These are phyloP conservation scores for Albula glossodonta DNA, from an alignment of 2,113 vertebrate species.

Conservation along the genomic window DNA sequence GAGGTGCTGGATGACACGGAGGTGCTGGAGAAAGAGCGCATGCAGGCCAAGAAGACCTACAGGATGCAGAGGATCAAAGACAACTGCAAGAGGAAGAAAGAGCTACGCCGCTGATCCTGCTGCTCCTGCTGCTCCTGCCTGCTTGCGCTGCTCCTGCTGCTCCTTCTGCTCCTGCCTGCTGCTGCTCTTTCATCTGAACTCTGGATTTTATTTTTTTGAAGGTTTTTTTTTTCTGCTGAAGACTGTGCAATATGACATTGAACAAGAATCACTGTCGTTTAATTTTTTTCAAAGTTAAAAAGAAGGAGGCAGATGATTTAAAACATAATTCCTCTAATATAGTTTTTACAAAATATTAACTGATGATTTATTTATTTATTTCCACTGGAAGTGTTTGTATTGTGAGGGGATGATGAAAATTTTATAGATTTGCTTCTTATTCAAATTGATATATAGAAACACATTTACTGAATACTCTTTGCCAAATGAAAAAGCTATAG, in stretches of 20 bases:
- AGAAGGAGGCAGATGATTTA: background rate
- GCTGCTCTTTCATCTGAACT: background rate
- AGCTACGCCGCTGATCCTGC: constrained; percentile 42
- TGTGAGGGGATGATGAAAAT: background rate
- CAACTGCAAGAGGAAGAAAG: constrained; percentile 52
- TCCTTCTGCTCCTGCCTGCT: background rate
- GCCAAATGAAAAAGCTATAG: background rate
- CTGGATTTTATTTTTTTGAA: background rate
- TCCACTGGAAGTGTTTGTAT: background rate
- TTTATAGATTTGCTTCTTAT: background rate
- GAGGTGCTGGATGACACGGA: constrained; percentile 73
- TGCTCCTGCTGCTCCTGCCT: background rate
- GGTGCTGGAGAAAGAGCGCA: constrained; percentile 64
- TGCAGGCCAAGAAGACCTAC: constrained; percentile 66
- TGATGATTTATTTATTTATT: background rate
- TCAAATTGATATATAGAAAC: background rate
- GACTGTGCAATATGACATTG: background rate
- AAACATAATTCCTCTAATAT: background rate
- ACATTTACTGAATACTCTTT: background rate
- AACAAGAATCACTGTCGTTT: background rate
- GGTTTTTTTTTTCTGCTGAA: background rate
- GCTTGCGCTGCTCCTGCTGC: constrained; percentile 23
- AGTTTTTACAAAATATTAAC: background rate
- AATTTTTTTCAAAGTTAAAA: background rate
- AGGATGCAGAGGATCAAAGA: constrained; percentile 51